Evolutionary conservation across 2,888 invertebrate species (phyloP).

Genomic region (Cyclophora punctaria): DNA sequence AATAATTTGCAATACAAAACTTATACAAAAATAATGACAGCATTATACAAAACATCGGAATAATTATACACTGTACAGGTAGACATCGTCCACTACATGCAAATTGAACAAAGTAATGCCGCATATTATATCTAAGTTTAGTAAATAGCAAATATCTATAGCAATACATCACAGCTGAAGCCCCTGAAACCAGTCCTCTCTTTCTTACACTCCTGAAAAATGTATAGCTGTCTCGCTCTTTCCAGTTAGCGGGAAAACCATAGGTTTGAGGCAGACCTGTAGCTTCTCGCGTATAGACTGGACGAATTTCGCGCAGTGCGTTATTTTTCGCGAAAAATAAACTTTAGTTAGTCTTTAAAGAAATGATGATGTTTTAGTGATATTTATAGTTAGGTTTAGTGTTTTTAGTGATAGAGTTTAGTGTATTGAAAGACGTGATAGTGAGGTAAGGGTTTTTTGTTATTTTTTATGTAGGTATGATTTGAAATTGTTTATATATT

Average conservation of each 20-base stretch:
- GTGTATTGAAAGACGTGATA: constrained; percentile 47
- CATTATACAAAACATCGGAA: too few relatives aligned
- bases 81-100: too few relatives aligned
- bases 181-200: constrained; percentile 21
- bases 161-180: not conserved
- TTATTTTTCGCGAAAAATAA: constrained; percentile 13
- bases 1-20: too few relatives aligned
- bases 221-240: constrained; percentile 25
- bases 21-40: too few relatives aligned
- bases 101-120: too few relatives aligned
- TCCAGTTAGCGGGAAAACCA: constrained; percentile 51
- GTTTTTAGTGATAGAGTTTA: constrained; percentile 19
- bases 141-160: too few relatives aligned
- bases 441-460: constrained; percentile 45
- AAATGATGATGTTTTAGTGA: constrained; percentile 26
- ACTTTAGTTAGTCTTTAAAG: constrained; percentile 17
- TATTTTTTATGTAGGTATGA: not conserved
- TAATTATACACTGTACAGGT: too few relatives aligned
- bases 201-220: constrained; percentile 19
- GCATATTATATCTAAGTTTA: too few relatives aligned
- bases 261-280: constrained; percentile 62
- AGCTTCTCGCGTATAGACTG: constrained; percentile 49
- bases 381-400: constrained; percentile 21
- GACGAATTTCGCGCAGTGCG: constrained; percentile 28
- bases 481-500: too few relatives aligned